Conservation (phyloP, 2,797 vertebrate genomes). For the Poecilia gillii region DNA sequence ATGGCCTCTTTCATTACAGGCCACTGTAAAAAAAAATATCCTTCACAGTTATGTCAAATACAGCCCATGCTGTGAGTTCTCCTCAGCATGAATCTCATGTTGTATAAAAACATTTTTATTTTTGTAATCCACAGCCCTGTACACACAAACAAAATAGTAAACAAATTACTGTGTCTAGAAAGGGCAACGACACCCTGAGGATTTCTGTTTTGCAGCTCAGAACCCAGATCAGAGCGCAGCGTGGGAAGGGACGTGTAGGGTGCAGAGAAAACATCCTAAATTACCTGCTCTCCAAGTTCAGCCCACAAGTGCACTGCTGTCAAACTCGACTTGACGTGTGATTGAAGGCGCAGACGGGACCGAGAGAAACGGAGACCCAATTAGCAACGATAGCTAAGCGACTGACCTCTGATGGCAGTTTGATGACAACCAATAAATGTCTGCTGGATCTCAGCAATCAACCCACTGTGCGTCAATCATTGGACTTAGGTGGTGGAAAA, state of each 20-base stretch:
- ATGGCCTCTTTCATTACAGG: neutral
- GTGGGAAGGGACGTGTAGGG: slow-evolving; percentile 30
- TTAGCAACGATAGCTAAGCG: slow-evolving; percentile 54
- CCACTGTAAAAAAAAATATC: neutral
- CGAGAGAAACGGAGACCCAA: slow-evolving; percentile 49
- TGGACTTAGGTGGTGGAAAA: neutral
- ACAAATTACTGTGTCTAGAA: slow-evolving; percentile 42
- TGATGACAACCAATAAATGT: slow-evolving; percentile 69
- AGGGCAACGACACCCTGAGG: slow-evolving; percentile 51
- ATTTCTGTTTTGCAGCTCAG: slow-evolving; percentile 48
- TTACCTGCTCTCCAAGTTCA: slow-evolving; percentile 50
- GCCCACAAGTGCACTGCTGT: slow-evolving; percentile 43
- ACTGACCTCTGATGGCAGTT: slow-evolving; percentile 56
- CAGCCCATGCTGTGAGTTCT: neutral
- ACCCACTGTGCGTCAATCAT: slow-evolving; percentile 41
- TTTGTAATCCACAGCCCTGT: slow-evolving; percentile 16
- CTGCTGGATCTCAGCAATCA: slow-evolving; percentile 35
- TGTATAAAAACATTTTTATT: neutral
- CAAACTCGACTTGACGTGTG: slow-evolving; percentile 53
- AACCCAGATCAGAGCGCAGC: slow-evolving; percentile 38
- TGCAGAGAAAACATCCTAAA: slow-evolving; percentile 58
- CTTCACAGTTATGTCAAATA: neutral
- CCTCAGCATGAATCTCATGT: neutral
- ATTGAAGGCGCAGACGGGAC: slow-evolving; percentile 53
- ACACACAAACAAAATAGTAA: slow-evolving; percentile 25